Conservation (phyloP, 2,888 invertebrate genomes). For the Heliconius erato region DNA sequence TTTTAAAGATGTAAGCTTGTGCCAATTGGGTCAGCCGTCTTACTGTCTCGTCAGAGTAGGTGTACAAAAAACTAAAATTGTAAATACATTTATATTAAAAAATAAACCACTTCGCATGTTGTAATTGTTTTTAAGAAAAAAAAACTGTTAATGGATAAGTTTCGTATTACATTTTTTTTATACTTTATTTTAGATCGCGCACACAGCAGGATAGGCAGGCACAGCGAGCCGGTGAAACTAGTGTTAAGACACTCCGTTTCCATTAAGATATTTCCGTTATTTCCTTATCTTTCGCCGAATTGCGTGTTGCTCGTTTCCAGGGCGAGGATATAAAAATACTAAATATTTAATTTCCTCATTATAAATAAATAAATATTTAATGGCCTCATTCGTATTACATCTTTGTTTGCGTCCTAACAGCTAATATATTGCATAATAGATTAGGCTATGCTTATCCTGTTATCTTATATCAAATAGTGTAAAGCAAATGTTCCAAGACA, state of each 20-base stretch:
- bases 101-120: constrained; percentile 3
- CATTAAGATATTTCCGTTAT: background rate
- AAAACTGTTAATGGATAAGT: no score
- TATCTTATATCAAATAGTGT: background rate
- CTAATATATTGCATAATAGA: background rate
- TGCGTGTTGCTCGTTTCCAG: background rate
- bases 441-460: background rate
- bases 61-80: constrained; percentile 59
- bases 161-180: no score
- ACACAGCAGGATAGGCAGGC: background rate
- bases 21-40: constrained; percentile 81
- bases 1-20: constrained; percentile 66
- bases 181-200: background rate
- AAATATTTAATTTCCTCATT: no score
- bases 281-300: background rate
- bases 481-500: background rate
- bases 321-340: no score
- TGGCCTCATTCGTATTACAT: no score
- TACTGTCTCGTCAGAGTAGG: constrained; percentile 61
- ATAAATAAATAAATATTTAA: no score
- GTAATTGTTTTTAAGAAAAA: background rate
- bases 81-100: constrained; percentile 46
- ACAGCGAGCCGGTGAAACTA: background rate
- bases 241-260: background rate
- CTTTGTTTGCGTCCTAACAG: background rate